Conservation (phyloP, 2,113 vertebrate genomes). For the Petrocephalus microphthalmus region DNA sequence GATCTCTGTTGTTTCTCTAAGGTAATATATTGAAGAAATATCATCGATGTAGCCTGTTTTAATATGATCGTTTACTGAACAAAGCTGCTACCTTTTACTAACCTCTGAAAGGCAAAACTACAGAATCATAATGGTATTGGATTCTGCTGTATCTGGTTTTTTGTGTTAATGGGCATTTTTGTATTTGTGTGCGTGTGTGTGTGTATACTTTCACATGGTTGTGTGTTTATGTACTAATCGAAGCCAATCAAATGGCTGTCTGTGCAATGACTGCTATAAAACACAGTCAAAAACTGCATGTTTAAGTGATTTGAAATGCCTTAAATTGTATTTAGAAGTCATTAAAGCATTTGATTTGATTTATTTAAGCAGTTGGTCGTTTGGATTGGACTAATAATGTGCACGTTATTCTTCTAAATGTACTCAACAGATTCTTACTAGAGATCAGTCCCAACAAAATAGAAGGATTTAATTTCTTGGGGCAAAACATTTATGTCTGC, state of each 20-base stretch:
- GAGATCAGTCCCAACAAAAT: constrained; percentile 22
- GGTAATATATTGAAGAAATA: background rate
- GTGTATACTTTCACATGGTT: background rate
- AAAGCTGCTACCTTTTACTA: background rate
- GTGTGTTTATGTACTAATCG: background rate
- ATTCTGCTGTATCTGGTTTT: background rate
- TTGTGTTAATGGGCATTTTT: background rate
- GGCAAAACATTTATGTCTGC: constrained; percentile 26
- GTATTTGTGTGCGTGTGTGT: background rate
- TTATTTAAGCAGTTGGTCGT: background rate
- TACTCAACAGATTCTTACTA: constrained; percentile 11
- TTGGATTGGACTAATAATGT: background rate
- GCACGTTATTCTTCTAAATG: background rate
- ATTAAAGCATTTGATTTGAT: constrained; percentile 11
- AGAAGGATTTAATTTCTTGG: constrained; percentile 23
- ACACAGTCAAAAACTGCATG: constrained; percentile 9
- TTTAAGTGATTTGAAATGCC: constrained; percentile 56
- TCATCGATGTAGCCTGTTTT: background rate
- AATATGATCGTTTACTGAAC: background rate
- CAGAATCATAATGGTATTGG: background rate
- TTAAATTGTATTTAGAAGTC: background rate
- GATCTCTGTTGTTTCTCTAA: background rate
- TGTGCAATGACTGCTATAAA: background rate
- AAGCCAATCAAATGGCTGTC: background rate
- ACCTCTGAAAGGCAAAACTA: background rate